Evolutionary conservation across 2,113 vertebrate species (phyloP), one percentile per base, ranked within the genome.

Genomic region (Cyanistes caeruleus): DNA sequence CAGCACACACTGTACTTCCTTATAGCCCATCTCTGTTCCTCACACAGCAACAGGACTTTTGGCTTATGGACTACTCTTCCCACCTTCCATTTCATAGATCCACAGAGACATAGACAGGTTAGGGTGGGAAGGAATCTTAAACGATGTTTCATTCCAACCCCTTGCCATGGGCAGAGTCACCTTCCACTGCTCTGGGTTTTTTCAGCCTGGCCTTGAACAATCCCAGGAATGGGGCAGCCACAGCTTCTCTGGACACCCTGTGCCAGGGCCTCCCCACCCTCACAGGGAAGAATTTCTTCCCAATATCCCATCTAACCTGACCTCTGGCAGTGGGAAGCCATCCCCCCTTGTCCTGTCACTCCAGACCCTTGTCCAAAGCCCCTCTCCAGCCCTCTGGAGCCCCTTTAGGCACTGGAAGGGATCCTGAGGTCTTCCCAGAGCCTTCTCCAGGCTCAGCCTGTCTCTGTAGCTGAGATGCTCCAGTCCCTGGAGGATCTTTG

Each of bases 31-130:
- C 67, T 60, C 88, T 68, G 46, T 4, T 68, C 39, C 43, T 67
- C 39, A 9, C 0, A 0, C 28, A 58, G 24, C 31, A 27, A 46
- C 31, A 5, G 2, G 8, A 11, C 22, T 25, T 58, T 39, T 21
- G 75, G n/a, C 3, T 58, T 62, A 12, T 7, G 33, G 46, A 25
- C 35, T 41, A 2, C 3, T 62, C 55, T n/a, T 52, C n/a, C 44
- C 68, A 37, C 28, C 16, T n/a, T 58, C 7, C 28, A 12, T 37
- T 41, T n/a, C 70, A 46, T 0, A 48, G 53, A 68, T n/a, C n/a
- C 62, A 37, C 6, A 48, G 30, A 75, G 53, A 60, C 46, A 30
- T 1, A 30, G 39, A 21, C 1, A 25, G 19, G 5, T 39, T 82
- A 52, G 60, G 15, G 19, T 52, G 39, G 21, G 16, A 48, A 82